Evolutionary conservation across 2,888 invertebrate genomes (phyloP).

Genomic region (Diplazon laetatorius): DNA sequence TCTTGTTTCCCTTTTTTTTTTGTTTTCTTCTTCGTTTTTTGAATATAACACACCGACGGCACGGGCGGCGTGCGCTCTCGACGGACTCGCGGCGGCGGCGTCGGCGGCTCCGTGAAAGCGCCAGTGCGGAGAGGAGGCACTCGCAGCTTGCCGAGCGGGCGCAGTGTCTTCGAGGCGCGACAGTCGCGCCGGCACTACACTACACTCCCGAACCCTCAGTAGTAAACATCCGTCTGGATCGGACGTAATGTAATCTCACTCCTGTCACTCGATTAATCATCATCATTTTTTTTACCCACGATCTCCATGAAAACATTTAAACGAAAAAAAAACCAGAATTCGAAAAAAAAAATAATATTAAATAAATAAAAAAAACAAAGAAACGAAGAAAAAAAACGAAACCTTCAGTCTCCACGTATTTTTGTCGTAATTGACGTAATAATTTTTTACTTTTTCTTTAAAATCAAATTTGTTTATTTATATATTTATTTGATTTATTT

Average conservation of each 20-base stretch:
- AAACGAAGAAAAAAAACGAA: too few relatives aligned
- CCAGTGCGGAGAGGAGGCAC: conserved; percentile 47
- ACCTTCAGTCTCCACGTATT: too few relatives aligned
- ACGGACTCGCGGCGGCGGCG: conserved; percentile 52
- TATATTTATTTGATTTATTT: too few relatives aligned
- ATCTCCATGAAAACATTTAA: too few relatives aligned
- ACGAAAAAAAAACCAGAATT: too few relatives aligned
- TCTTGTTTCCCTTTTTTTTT: conserved; percentile 32
- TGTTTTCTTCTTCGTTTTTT: conserved; percentile 30
- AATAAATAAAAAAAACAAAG: too few relatives aligned
- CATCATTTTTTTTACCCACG: too few relatives aligned
- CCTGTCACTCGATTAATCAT: conserved; percentile 46
- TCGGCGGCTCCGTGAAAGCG: conserved; percentile 54
- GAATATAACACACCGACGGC: conserved; percentile 1
- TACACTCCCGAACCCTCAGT: conserved; percentile 63
- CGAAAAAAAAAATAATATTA: too few relatives aligned
- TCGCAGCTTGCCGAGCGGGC: conserved; percentile 56
- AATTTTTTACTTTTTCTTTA: too few relatives aligned
- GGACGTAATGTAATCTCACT: conserved; percentile 43
- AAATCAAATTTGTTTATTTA: too few relatives aligned
- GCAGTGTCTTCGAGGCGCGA: conserved; percentile 54
- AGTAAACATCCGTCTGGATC: conserved; percentile 73
- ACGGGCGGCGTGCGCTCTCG: conserved; percentile 17
- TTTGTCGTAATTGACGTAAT: too few relatives aligned
- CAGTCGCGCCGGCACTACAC: conserved; percentile 35